These are phyloP conservation scores for Argyresthia goedartella DNA, from an alignment of 2,888 invertebrate genomes.

Conservation along the genomic window DNA sequence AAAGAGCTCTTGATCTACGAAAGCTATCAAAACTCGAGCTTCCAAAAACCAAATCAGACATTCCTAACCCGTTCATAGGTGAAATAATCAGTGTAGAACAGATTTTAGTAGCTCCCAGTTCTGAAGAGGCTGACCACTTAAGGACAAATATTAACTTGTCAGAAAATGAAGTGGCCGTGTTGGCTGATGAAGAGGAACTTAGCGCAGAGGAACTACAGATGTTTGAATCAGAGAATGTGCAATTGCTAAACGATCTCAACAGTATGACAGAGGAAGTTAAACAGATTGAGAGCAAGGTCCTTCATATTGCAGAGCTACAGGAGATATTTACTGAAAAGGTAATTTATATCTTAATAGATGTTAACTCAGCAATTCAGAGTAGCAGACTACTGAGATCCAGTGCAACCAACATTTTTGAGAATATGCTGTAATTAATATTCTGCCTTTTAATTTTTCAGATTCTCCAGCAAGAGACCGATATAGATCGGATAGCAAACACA, in stretches of 20 bases:
- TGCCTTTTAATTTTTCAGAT: constrained; percentile 58
- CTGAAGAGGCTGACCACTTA: constrained; percentile 21
- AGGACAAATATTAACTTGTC: constrained; percentile 44
- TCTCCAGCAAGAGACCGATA: constrained; percentile 92
- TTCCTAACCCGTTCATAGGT: constrained; percentile 40
- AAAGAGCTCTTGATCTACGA: constrained; percentile 86
- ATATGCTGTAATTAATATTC: no score
- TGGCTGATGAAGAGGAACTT: constrained; percentile 75
- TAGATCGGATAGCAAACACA: constrained; percentile 89
- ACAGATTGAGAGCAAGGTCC: constrained; percentile 91
- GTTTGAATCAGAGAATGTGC: constrained; percentile 92
- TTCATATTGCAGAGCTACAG: constrained; percentile 95
- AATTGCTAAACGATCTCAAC: constrained; percentile 88
- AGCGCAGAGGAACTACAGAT: constrained; percentile 92
- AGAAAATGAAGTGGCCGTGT: constrained; percentile 55
- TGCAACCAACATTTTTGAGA: no score
- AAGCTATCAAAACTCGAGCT: constrained; percentile 80
- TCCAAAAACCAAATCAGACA: constrained; percentile 31
- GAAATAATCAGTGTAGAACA: constrained; percentile 30
- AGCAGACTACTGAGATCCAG: no score
- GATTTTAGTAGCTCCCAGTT: constrained; percentile 21
- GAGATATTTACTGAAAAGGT: constrained; percentile 96
- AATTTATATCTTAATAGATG: background rate
- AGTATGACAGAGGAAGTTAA: constrained; percentile 91
- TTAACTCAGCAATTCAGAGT: background rate